Evolutionary conservation across 2,888 invertebrate species (phyloP).

Genomic region (Pristionchus japonicus): DNA sequence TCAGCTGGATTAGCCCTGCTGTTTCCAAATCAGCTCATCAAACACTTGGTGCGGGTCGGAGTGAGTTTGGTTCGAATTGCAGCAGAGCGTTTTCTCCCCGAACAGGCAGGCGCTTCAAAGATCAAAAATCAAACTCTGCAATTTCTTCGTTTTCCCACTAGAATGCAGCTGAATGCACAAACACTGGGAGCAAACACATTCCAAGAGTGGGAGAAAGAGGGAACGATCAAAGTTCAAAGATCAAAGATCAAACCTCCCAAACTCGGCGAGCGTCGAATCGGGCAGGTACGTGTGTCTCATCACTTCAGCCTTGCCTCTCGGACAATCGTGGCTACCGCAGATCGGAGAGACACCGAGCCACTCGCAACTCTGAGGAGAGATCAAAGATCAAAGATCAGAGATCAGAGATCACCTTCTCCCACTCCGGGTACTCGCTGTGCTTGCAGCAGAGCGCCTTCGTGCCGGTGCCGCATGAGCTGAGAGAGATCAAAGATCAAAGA

Average conservation of each 20-base stretch:
- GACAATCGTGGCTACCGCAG: background rate
- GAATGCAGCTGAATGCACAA: too few relatives aligned
- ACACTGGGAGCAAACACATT: too few relatives aligned
- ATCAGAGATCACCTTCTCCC: background rate
- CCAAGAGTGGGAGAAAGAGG: background rate
- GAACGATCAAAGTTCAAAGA: background rate
- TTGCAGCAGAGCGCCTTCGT: background rate
- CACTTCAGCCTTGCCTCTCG: background rate
- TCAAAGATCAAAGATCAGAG: background rate
- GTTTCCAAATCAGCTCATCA: background rate
- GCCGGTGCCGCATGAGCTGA: background rate
- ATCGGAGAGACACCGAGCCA: background rate
- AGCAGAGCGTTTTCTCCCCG: constrained; percentile 1
- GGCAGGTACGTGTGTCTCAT: background rate
- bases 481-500: too few relatives aligned
- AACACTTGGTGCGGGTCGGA: background rate
- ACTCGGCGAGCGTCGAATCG: background rate
- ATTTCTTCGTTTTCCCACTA: too few relatives aligned
- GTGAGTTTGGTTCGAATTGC: background rate
- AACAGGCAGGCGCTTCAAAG: background rate
- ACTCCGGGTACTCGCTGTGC: background rate
- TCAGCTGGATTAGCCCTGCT: too few relatives aligned
- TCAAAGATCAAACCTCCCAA: background rate
- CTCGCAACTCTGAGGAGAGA: background rate
- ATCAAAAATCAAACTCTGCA: background rate